Evolutionary conservation across 1,140 invertebrate genomes (phyloP), one percentile per base, ranked within the genome.

Genomic region (Magallana ariakensis): DNA sequence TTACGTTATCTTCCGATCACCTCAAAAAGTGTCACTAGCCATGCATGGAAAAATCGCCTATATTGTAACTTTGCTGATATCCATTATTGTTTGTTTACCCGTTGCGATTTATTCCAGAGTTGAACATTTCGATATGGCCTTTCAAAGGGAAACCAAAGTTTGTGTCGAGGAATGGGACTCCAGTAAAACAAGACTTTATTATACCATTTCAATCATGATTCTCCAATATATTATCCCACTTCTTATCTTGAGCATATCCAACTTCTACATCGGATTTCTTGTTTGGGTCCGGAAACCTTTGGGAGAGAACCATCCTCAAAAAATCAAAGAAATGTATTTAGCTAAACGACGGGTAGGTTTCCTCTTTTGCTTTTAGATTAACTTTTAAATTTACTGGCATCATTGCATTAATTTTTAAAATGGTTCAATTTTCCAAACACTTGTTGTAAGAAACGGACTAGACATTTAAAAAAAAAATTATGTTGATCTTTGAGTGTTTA

Each of bases 201-300:
- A 87, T 26, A 83, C 80, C 46, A 19, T 87, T n/a, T n/a, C 70
- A 1, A 56, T 87, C 7, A 87, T 87, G 85, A n/a, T 87, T 13
- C 9, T 87, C n/a, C 85, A 87, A n/a, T 87, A 87, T 15, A 83
- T 87, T 70, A 54, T 57, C 4, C 85, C 85, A n/a, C 60, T 87
- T 10, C 6, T 83, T 9, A 83, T 87, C 13, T 56, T 87, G 46
- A 55, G 82, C 16, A 62, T 80, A 13, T 83, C 85, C n/a, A 83
- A 87, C 33, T 55, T 56, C 16, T 82, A 87, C 46, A 83, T 87
- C 57, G 85, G 85, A 46, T 83, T 62, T 53, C 82, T 87, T 80
- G 83, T 87, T 56, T 87, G 85, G 85, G 70, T 70, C 22, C 62
- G 83, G n/a, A 60, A 75, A 53, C 80, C 62, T 11, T 81, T 62